Evolutionary conservation across 1,140 invertebrate species (phyloP), one percentile per base, ranked within the genome.

Genomic region (Drusus annulatus): DNA sequence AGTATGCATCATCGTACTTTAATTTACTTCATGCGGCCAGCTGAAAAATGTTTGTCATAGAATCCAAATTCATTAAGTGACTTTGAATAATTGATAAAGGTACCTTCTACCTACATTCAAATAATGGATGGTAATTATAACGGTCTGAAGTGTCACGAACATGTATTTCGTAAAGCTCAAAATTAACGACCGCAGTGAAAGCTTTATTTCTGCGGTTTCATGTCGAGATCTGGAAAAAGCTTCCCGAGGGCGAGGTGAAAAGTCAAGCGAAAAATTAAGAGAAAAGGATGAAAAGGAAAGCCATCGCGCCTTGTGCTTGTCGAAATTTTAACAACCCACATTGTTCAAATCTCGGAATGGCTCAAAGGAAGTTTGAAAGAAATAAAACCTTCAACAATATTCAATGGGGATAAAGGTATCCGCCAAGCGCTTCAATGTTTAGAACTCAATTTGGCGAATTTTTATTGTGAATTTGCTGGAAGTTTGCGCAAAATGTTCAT

Each of bases 181-280:
- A 36, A 36, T 36, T 36, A 68, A n/a, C 63, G 63, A 17, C 17
- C n/a, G 7, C 51, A 71, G 52, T 71, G 25, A 71, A 71, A 71
- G 68, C 45, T 28, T 0, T 36, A 45, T 15, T 36, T 31, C 15
- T 52, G 68, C 6, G 68, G 68, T 71, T 68, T 68, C 28, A 36
- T 36, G 63, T 7, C n/a, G 36, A 31, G 63, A 65, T 65, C 31
- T 36, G 52, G 68, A 65, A 3, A n/a, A n/a, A 28, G 45, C 45
- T 71, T 19, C 13, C 19, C 25, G 45, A 25, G 68, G 36, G 51
- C 68, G 25, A 51, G 68, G 54, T 71, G 68, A 71, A 71, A 71
- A 50, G 50, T 71, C 19, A 71, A 21, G 13, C 17, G 17, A 16
- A 10, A 21, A 71, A 71, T 21, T 52, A 36, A 19, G 63, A 68